phyloP scores from a whole-genome alignment of 2,113 vertebrate genomes.

The Enhydra lutris region DNA sequence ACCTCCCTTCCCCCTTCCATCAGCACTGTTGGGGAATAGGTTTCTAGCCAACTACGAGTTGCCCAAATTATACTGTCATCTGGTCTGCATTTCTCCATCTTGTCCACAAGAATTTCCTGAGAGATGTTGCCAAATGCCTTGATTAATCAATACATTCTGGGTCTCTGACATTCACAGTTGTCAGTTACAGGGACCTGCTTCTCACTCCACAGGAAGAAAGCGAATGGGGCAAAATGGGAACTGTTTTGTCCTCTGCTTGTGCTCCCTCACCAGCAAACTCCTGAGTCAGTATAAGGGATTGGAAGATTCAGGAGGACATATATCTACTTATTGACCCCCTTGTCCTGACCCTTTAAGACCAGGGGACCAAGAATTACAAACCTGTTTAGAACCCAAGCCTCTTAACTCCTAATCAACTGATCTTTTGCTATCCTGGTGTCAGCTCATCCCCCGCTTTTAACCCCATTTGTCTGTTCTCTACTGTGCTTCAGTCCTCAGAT shows the following conservation, averaged over 20 bases:
- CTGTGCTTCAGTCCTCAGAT: background rate
- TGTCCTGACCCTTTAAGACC: background rate
- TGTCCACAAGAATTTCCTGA: conserved; percentile 76
- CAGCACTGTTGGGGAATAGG: conserved; percentile 29
- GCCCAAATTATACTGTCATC: conserved; percentile 64
- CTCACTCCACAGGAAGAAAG: conserved; percentile 2
- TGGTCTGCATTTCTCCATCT: conserved; percentile 73
- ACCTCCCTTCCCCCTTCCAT: background rate
- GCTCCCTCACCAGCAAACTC: background rate
- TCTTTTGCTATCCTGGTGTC: background rate
- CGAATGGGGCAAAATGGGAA: background rate
- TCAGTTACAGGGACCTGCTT: background rate
- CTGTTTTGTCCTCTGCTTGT: background rate
- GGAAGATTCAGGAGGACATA: background rate
- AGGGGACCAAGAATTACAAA: background rate
- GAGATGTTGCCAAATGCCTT: conserved; percentile 66
- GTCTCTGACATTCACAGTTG: conserved; percentile 50
- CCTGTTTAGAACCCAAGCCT: background rate
- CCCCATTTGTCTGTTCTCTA: background rate
- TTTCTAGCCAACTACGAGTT: conserved; percentile 58
- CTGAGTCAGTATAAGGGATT: background rate
- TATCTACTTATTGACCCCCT: background rate
- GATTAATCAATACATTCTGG: conserved; percentile 70
- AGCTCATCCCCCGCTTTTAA: background rate
- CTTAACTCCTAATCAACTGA: background rate